Evolutionary conservation across 1,140 invertebrate genomes (phyloP).

Genomic region (Glomeris maerens): DNA sequence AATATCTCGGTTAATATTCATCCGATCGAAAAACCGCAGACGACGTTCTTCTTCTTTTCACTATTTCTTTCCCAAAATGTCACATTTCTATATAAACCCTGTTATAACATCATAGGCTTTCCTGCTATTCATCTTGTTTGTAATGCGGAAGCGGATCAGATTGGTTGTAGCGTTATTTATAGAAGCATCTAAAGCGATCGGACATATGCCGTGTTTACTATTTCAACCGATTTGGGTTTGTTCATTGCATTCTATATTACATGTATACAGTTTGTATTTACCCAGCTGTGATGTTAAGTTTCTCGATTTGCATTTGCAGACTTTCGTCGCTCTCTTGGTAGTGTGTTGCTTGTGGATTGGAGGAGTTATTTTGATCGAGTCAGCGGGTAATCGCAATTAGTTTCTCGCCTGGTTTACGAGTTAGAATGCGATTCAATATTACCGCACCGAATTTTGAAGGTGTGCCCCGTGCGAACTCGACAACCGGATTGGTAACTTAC

Average conservation of each 20-base stretch:
- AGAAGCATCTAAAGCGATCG: constrained; percentile 58
- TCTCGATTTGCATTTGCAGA: constrained; percentile 36
- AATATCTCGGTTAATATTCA: constrained; percentile 6
- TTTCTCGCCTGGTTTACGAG: too few relatives aligned
- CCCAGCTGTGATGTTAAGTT: background rate
- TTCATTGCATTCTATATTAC: background rate
- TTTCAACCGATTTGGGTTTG: constrained; percentile 56
- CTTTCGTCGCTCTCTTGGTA: constrained; percentile 41
- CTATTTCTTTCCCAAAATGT: constrained; percentile 8
- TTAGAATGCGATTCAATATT: too few relatives aligned
- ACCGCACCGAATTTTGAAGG: background rate
- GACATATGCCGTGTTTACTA: constrained; percentile 51
- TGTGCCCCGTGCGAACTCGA: background rate
- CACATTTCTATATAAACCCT: too few relatives aligned
- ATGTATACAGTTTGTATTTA: background rate
- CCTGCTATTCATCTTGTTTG: constrained; percentile 48
- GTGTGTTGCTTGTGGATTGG: constrained; percentile 45
- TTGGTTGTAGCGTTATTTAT: constrained; percentile 54
- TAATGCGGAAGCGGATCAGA: constrained; percentile 53
- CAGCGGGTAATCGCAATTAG: constrained; percentile 34
- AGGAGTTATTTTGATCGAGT: constrained; percentile 45
- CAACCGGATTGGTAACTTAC: background rate
- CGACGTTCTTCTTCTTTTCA: constrained; percentile 16
- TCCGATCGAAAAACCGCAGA: background rate
- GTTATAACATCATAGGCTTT: constrained; percentile 33